Evolutionary conservation across 2,797 vertebrate species (phyloP), one percentile per base, ranked within the genome.

Genomic region (Esox lucius): DNA sequence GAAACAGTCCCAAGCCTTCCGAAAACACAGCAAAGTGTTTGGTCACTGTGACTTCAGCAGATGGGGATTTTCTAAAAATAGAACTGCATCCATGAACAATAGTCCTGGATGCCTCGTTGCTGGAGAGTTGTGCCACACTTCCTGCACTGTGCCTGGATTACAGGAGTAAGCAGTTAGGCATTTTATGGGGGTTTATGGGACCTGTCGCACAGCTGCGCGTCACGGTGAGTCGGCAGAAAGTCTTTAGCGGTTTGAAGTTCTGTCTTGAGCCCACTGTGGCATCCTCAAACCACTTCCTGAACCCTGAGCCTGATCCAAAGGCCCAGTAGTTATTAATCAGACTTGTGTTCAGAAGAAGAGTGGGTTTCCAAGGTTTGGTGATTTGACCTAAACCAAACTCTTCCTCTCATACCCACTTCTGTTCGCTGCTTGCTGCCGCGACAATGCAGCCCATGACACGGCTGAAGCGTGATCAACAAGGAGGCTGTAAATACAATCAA

Each of bases 41-140:
- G 85, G 62, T 81, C 81, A 6, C 80, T 3, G 64, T 1, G 39
- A 78, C 89, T 19, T 88, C 90, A 91, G 88, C 89, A 78, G 85
- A 81, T 78, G 64, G 48, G 3, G 67, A 71, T 2, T 48, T 56
- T 84, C 91, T 86, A 91, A 89, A 91, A 90, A 90, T 91, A 91
- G 87, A n/a, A 69, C 19, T 13, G 26, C 74, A 75, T 68, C 82
- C 85, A 91, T n/a, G n/a, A 51, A 93, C 89, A 93, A 91, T 87
- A 78, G 73, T 67, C 68, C 66, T 62, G 71, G 73, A 75, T 62
- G 71, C 76, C 75, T 87, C n/a, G 84, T 88, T 87, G 88, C 90
- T 89, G 87, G 78, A 78, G 80, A 82, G 79, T 77, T 80, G 71
- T 75, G 77, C 33, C 72, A 78, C 66, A 70, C 77, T n/a, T n/a